Base-by-base conservation (phyloP, 1,140 invertebrate species). In the Bilobella aurantiaca region DNA sequence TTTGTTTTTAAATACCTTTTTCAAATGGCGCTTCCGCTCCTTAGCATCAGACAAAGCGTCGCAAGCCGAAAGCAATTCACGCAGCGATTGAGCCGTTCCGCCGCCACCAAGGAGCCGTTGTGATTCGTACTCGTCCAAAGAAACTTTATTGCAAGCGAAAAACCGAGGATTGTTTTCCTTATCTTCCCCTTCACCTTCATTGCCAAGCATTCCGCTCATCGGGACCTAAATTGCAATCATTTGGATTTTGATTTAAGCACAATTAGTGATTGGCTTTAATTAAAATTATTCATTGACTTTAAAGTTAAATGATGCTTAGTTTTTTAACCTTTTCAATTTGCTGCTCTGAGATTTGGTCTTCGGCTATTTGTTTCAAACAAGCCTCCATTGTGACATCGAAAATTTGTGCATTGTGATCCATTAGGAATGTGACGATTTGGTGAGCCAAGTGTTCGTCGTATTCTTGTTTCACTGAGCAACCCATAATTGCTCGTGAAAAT, bases 361-460 rank as follows among this genome's bases (percentile, higher is more conserved):
- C 30, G 5, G 64, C 65, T 34, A 27, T 31, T 2, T 21, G 18
- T 1, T 31, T 34, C n/a, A 70, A 31, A n/a, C 59, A 61, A 12
- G 25, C 42, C 28, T 72, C 68, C 28, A 69, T 63, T 14, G 1
- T n/a, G 1, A 68, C 47, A 25, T 27, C 47, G 59, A 72, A 72
- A 34, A 72, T 69, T 16, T 72, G 68, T 14, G 25, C 18, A 58
- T 65, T 68, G 46, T 72, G 67, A 46, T 72, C 71, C 66, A 72
- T 69, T 31, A 72, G 32, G 37, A 72, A 72, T 27, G 71, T 72
- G 1, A 69, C 66, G 42, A 72, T 72, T 23, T 68, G 53, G 0
- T 69, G 34, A 3, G 68, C 71, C 31, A 72, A 42, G 3, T 69
- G 59, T 49, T 72, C 71, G 30, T 72, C 71, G 61, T 65, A 72